phyloP scores from a whole-genome alignment of 2,888 invertebrate genomes.

The Lepidocyrtoides sp. region DNA sequence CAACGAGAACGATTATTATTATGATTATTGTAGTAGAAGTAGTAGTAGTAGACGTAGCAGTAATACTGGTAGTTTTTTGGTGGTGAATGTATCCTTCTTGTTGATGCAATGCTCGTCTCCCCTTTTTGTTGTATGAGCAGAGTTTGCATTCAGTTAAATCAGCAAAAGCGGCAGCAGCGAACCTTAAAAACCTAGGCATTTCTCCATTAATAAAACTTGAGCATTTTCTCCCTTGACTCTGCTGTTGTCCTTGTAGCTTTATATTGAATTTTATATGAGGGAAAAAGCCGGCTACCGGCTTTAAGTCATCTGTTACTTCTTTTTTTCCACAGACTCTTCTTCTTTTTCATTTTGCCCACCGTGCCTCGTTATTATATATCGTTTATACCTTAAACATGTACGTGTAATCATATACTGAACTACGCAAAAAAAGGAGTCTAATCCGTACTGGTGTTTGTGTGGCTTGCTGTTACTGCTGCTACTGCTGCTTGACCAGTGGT shows the following conservation, averaged over 20 bases:
- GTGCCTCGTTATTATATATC: background rate
- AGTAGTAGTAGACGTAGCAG: background rate
- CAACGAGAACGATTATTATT: slow-evolving; percentile 34
- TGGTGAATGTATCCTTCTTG: slow-evolving; percentile 8
- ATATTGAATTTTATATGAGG: slow-evolving; percentile 37
- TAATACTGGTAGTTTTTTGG: background rate
- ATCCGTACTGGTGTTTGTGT: background rate
- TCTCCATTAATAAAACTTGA: background rate
- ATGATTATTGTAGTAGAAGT: slow-evolving; percentile 20
- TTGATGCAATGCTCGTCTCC: slow-evolving; percentile 29
- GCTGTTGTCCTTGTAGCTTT: background rate
- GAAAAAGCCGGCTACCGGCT: slow-evolving; percentile 1
- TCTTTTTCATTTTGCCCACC: background rate
- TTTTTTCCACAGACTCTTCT: background rate
- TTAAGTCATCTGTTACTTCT: slow-evolving; percentile 31
- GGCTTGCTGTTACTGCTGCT: background rate
- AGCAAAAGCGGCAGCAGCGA: background rate
- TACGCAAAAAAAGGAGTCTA: too few relatives aligned
- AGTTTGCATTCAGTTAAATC: background rate
- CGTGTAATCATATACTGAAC: background rate
- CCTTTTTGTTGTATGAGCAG: background rate
- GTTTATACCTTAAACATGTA: background rate
- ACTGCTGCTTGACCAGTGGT: slow-evolving; percentile 16
- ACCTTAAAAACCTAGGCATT: background rate
- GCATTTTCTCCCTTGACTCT: background rate